Percentiles rank a stretch among this genome's conserved stretches.
These are phyloP conservation scores for Luperina nickerlii DNA, from an alignment of 2,888 invertebrate genomes.

Conservation along the genomic window DNA sequence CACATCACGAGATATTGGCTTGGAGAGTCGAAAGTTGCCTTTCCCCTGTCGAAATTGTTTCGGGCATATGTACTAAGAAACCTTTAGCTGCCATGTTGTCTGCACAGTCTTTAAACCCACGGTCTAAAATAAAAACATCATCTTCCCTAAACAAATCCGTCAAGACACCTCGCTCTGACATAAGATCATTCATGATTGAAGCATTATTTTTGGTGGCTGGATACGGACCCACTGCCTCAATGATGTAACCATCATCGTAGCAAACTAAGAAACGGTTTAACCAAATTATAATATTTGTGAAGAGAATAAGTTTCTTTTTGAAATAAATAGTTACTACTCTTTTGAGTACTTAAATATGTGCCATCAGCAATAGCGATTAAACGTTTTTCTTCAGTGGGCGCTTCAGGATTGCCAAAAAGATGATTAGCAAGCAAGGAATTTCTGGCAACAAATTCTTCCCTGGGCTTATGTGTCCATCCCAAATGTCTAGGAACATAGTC, in stretches of 20 bases:
- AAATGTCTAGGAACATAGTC: constrained; percentile 7
- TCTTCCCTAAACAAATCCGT: background rate
- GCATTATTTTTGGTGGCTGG: constrained; percentile 25
- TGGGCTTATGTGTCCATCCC: constrained; percentile 10
- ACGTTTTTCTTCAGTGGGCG: constrained; percentile 9
- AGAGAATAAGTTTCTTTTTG: constrained; percentile 28
- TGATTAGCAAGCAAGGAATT: constrained; percentile 5
- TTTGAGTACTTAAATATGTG: constrained; percentile 30
- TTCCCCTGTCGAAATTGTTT: constrained; percentile 4
- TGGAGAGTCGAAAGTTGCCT: constrained; percentile 15
- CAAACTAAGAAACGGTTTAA: constrained; percentile 37
- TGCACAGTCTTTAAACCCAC: constrained; percentile 9
- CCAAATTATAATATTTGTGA: constrained; percentile 21
- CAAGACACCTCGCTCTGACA: background rate
- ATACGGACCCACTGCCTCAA: constrained; percentile 13
- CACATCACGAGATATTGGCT: constrained; percentile 15
- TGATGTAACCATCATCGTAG: constrained; percentile 31
- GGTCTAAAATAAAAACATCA: constrained; percentile 5
- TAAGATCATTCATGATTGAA: constrained; percentile 3
- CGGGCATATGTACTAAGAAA: constrained; percentile 5
- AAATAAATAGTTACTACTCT: constrained; percentile 23
- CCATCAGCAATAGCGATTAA: constrained; percentile 25
- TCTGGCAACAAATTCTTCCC: constrained; percentile 12
- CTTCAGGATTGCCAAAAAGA: constrained; percentile 27
- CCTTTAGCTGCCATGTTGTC: background rate